These are phyloP conservation scores for Bryconaethiops microstoma DNA, from an alignment of 2,797 vertebrate species.

Conservation along the genomic window DNA sequence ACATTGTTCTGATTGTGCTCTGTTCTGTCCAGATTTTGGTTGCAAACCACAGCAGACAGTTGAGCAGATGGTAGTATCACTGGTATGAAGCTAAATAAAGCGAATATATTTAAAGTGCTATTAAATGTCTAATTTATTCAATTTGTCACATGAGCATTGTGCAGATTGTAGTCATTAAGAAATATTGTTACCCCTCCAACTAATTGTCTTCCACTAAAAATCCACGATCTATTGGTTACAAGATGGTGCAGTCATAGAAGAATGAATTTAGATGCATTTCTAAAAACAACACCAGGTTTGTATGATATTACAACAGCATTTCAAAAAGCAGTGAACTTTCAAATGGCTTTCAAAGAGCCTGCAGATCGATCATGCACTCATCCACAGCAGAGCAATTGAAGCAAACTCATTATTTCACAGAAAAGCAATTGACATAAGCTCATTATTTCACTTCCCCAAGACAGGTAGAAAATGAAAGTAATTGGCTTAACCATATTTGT, in stretches of 20 bases:
- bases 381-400: slow-evolving; percentile 10
- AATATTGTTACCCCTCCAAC: neutral
- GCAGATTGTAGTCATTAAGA: neutral
- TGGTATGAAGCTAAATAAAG: slow-evolving; percentile 71
- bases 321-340: neutral
- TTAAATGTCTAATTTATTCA: slow-evolving; percentile 26
- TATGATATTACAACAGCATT: neutral
- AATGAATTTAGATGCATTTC: neutral
- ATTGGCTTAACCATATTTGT: neutral
- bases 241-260: neutral
- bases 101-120: slow-evolving; percentile 53
- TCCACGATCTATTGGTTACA: neutral
- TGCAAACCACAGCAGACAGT: slow-evolving; percentile 35
- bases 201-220: slow-evolving; percentile 5
- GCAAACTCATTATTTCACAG: slow-evolving; percentile 3
- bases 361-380: neutral
- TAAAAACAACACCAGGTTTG: neutral
- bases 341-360: neutral
- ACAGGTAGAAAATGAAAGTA: neutral
- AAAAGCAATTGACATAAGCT: neutral
- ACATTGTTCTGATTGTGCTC: slow-evolving; percentile 37
- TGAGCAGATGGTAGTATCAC: slow-evolving; percentile 53
- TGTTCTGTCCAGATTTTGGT: slow-evolving; percentile 28
- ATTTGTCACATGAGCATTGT: neutral
- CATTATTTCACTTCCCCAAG: slow-evolving; percentile 7